A percentile compares a stretch with the other conserved stretches of the same genome.
Conservation (phyloP, 2,888 invertebrate species). For the Drosophila neonasuta region DNA sequence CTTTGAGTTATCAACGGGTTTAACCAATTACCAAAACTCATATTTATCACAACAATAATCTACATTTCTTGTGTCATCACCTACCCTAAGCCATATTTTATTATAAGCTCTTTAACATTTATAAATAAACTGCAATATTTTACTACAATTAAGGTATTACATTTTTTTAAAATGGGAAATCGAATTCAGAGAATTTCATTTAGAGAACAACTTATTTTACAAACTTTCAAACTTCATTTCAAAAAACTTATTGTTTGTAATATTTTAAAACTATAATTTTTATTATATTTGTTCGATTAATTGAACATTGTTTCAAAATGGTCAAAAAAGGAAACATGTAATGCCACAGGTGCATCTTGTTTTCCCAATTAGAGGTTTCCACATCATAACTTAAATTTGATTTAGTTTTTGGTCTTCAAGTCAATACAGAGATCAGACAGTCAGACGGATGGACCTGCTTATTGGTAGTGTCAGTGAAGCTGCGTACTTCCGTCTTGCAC, state of each 20-base stretch:
- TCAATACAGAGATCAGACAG: conserved; percentile 1
- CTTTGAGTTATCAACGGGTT: conserved; percentile 31
- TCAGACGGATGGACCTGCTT: conserved; percentile 11
- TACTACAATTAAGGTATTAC: not conserved
- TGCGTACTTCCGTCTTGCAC: conserved; percentile 18
- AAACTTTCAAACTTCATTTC: too few relatives aligned
- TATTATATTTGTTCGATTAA: not conserved
- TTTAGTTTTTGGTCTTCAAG: conserved; percentile 6
- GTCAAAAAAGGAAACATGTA: not conserved
- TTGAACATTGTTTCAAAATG: not conserved
- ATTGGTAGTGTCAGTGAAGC: conserved; percentile 1
- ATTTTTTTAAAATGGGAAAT: not conserved
- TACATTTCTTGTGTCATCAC: conserved; percentile 49
- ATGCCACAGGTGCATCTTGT: not conserved
- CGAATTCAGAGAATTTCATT: not conserved
- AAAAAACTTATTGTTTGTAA: not conserved
- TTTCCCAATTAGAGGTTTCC: conserved; percentile 1
- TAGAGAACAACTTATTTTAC: not conserved
- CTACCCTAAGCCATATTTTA: conserved; percentile 37
- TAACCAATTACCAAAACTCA: conserved; percentile 48
- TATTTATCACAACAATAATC: conserved; percentile 52
- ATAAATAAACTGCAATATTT: conserved; percentile 25
- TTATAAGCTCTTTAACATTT: conserved; percentile 21
- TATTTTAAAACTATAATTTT: not conserved
- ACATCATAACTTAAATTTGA: conserved; percentile 6